Evolutionary conservation across 2,888 invertebrate species (phyloP), one percentile per base, ranked within the genome.

Genomic region (Cataglyphis rosenhaueri): DNA sequence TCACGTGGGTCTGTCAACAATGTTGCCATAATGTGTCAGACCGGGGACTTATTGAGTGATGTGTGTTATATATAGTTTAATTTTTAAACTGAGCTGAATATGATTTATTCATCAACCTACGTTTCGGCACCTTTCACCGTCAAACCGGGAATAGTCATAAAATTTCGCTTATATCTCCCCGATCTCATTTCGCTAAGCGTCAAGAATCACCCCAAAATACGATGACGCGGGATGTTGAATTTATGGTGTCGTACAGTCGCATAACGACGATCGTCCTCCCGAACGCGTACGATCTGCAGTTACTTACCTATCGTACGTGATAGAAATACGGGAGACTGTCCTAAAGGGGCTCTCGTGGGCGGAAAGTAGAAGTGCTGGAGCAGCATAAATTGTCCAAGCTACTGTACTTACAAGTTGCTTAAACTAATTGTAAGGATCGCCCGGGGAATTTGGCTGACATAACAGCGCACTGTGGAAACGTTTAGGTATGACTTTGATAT

Each of bases 371-470:
- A 78, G 44, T 32, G 68, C 41, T 68, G 32, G 12, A 38, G 15
- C 32, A 57, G 68, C 68, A 44, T 59, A 59, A 57, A 70, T 32
- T 41, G 57, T 21, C 44, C 18, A 18, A 6, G 38, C 57, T 18
- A 59, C 15, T 44, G 84, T 64, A 83, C 86, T 86, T 86, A 81
- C 81, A 88, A 86, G 85, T 86, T 86, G 88, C 88, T 88, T 83
- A 83, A 88, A 86, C 85, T 88, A 88, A 88, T 86, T 88, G 88
- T 79, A 73, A 86, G 79, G 57, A 73, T 59, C 71, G 71, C 35
- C 35, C 61, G 21, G 83, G 86, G 87, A 87, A 88, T 88, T 86
- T 88, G 79, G 73, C 73, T 86, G 78, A 71, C 76, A 57, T 85
- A 87, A 85, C 82, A 74, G 81, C 65, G 75, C 29, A 57, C 10